phyloP scores from a whole-genome alignment of 2,113 vertebrate species.

The Rhagologus leucostigma region DNA sequence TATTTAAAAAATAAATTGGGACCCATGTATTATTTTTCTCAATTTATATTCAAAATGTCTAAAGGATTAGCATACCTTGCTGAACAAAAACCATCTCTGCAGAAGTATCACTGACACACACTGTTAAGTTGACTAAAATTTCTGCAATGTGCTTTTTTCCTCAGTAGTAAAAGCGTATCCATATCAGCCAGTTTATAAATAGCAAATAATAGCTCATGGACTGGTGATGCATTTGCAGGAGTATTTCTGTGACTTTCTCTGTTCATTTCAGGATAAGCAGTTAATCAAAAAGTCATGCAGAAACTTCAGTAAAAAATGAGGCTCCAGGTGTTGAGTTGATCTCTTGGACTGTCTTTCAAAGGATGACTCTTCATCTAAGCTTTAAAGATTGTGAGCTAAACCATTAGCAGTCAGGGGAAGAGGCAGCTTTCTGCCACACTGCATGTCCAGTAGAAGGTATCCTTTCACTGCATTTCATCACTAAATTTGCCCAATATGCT shows the following conservation, averaged over 20 bases:
- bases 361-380: not conserved
- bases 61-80: not conserved
- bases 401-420: not conserved
- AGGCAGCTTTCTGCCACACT: not conserved
- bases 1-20: not conserved
- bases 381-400: not conserved
- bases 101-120: not conserved
- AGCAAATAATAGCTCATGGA: constrained; percentile 71
- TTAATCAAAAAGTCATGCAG: constrained; percentile 31
- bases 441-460: not conserved
- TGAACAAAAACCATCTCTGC: not conserved
- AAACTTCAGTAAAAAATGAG: constrained; percentile 9
- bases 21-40: not conserved
- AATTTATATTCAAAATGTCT: not conserved
- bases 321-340: not conserved
- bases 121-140: not conserved
- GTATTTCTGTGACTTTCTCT: constrained; percentile 69
- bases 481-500: constrained; percentile 45
- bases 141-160: constrained; percentile 5
- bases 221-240: constrained; percentile 56
- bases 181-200: constrained; percentile 67
- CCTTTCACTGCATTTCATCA: not conserved
- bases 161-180: constrained; percentile 19
- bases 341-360: not conserved
- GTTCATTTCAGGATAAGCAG: constrained; percentile 52